A percentile compares a stretch with the other conserved stretches of the same genome.
phyloP scores from a whole-genome alignment of 1,140 invertebrate species.

The Ylistrum balloti region DNA sequence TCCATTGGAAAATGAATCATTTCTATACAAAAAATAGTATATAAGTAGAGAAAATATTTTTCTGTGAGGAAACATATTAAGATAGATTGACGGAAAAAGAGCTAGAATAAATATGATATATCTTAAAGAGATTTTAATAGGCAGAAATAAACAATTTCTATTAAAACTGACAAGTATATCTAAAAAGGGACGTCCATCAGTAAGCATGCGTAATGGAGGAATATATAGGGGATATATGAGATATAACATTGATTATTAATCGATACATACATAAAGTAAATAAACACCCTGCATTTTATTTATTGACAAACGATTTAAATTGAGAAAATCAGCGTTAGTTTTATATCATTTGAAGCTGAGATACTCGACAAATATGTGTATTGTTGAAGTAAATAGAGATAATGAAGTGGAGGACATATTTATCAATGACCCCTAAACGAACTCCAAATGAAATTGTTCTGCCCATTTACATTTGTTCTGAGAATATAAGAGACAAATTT shows the following conservation, averaged over 20 bases:
- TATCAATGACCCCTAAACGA: not conserved
- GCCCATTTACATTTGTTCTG: not conserved
- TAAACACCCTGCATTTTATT: too few species aligned
- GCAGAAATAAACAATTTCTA: not conserved
- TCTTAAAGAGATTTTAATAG: not conserved
- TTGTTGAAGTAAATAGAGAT: not conserved
- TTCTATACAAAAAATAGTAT: not conserved
- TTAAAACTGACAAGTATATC: not conserved
- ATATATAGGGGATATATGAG: too few species aligned
- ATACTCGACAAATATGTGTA: too few species aligned
- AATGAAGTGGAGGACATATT: not conserved
- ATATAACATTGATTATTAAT: too few species aligned
- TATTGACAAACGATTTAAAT: too few species aligned
- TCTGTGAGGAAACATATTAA: not conserved
- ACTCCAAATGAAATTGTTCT: slow-evolving; percentile 32
- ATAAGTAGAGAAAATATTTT: not conserved
- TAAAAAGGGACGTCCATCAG: not conserved
- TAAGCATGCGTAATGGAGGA: not conserved
- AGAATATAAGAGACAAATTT: not conserved
- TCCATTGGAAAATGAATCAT: slow-evolving; percentile 20
- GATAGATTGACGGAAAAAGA: not conserved
- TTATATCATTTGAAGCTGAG: too few species aligned
- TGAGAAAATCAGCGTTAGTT: too few species aligned
- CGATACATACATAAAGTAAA: too few species aligned
- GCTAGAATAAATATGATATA: not conserved